Evolutionary conservation across 1,140 invertebrate species (phyloP), one percentile per base, ranked within the genome.

Genomic region (Periplaneta americana): DNA sequence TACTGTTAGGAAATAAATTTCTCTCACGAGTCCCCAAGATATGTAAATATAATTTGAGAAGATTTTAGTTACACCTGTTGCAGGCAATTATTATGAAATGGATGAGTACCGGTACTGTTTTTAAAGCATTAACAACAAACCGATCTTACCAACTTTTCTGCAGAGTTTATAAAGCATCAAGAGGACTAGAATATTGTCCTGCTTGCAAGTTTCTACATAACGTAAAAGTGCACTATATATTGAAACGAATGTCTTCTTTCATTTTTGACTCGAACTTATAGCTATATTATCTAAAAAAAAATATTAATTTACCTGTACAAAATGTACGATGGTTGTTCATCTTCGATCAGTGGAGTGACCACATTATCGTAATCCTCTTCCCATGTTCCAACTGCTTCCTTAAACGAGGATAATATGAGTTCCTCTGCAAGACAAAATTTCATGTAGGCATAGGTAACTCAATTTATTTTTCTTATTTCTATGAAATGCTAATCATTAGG

Each of bases 281-380:
- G 17, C 17, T 57, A 57, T 4, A 57, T 57, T 18, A 57, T 57
- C 17, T n/a, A 18, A 57, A 2, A 18, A 18, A 17, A 57, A 57
- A 4, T 57, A 57, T 18, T n/a, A n/a, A 57, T 86, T 83, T 91
- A 92, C 90, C 94, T 92, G 87, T 95, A 99, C 31, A 99, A 90
- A 81, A 99, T 92, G 87, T 98, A 99, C 84, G 96, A 97, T 74
- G 98, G 98, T 85, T 97, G 93, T 87, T 95, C 94, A 83, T 96
- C 94, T 84, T 97, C 93, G 36, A 99, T 89, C 75, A 97, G 86
- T 5, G 93, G 91, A 79, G 92, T 89, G 18, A 99, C 90, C 87
- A 95, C 90, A 86, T 93, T 93, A 86, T 97, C 94, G 89, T 96
- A 99, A 90, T 97, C 96, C 80, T 95, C 92, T 85, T 97, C 94